phyloP scores from a whole-genome alignment of 2,888 invertebrate species.

The Bugula neritina region DNA sequence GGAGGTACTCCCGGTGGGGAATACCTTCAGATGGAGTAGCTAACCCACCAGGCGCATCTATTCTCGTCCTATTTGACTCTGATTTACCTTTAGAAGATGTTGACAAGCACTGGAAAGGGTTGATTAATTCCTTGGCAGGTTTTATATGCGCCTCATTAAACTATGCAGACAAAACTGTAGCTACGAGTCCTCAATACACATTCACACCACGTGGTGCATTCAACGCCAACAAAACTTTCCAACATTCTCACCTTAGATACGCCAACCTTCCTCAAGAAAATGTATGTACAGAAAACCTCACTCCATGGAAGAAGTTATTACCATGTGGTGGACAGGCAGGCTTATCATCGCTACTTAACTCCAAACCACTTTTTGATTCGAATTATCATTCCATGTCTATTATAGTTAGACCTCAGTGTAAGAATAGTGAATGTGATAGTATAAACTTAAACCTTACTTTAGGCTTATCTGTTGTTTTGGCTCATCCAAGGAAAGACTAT shows the following conservation, averaged over 20 bases:
- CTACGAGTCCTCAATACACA: conserved; percentile 72
- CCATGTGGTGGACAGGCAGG: conserved; percentile 81
- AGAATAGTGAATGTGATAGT: conserved; percentile 59
- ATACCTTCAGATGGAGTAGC: conserved; percentile 83
- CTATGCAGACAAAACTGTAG: conserved; percentile 76
- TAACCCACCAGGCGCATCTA: conserved; percentile 73
- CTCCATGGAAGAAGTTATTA: conserved; percentile 93
- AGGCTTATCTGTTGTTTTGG: conserved; percentile 77
- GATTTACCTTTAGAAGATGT: conserved; percentile 62
- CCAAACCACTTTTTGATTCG: conserved; percentile 83
- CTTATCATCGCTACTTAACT: conserved; percentile 78
- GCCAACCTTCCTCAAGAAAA: conserved; percentile 90
- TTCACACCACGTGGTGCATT: conserved; percentile 70
- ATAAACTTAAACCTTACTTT: conserved; percentile 74
- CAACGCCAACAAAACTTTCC: conserved; percentile 56
- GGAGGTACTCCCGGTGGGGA: conserved; percentile 90
- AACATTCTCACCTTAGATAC: conserved; percentile 58
- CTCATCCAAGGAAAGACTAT: conserved; percentile 25
- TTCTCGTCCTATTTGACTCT: conserved; percentile 84
- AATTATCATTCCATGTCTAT: conserved; percentile 85
- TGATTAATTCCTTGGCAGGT: conserved; percentile 86
- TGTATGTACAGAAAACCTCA: conserved; percentile 96
- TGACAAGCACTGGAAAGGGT: conserved; percentile 72
- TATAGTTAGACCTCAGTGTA: conserved; percentile 74
- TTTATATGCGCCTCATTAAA: conserved; percentile 92